Conservation (phyloP, 2,797 vertebrate genomes). For the Gallinago nigripennis region DNA sequence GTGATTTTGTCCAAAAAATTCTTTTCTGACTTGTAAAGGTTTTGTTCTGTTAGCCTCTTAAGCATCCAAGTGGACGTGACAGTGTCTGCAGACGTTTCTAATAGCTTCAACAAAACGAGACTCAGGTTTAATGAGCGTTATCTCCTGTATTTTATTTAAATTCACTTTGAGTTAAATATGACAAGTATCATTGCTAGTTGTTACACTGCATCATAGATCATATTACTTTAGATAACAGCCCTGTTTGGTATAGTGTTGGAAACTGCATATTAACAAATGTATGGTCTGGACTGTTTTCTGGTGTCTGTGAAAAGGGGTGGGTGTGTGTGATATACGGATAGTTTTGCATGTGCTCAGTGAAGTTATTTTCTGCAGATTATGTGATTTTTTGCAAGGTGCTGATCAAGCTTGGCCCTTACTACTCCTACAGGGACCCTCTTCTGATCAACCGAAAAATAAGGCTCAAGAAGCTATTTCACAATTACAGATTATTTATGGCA, state of each 20-base stretch:
- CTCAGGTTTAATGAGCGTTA: neutral
- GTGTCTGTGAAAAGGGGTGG: neutral
- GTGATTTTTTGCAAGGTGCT: neutral
- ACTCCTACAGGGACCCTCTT: neutral
- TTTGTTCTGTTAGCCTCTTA: neutral
- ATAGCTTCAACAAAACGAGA: neutral
- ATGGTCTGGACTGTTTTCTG: neutral
- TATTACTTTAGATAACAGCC: neutral
- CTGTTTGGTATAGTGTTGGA: neutral
- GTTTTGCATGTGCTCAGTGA: neutral
- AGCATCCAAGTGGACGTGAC: neutral
- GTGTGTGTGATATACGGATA: neutral
- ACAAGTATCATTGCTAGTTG: neutral
- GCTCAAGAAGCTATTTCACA: neutral
- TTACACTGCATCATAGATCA: neutral
- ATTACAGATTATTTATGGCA: neutral
- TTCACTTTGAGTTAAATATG: neutral
- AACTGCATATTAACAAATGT: neutral
- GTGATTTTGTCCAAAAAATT: neutral
- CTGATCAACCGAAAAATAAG: neutral
- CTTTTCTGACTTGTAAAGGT: neutral
- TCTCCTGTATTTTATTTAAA: neutral
- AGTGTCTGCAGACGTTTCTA: neutral
- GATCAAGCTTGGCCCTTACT: neutral
- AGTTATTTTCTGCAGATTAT: neutral